Evolutionary conservation across 2,797 vertebrate genomes (phyloP).

Genomic region (Lutjanus campechanus): DNA sequence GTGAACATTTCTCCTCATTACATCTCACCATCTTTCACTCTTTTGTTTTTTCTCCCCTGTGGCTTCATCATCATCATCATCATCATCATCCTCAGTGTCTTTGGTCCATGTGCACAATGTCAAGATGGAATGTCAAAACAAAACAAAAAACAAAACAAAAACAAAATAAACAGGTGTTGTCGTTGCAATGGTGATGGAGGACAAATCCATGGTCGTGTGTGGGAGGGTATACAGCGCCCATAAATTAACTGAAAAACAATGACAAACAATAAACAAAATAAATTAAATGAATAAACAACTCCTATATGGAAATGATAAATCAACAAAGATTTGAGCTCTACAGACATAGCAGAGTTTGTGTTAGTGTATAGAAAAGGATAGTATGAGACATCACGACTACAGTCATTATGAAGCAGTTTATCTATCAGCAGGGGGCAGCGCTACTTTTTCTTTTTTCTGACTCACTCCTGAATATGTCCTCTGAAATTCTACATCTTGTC

Average conservation of each 20-base stretch:
- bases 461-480: not conserved
- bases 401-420: not conserved
- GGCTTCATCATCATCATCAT: slow-evolving; percentile 68
- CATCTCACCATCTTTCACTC: slow-evolving; percentile 70
- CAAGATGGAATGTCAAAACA: slow-evolving; percentile 84
- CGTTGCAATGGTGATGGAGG: slow-evolving; percentile 84
- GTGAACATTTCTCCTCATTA: slow-evolving; percentile 43
- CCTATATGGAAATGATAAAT: slow-evolving; percentile 34
- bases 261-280: slow-evolving; percentile 79
- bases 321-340: not conserved
- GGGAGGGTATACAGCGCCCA: slow-evolving; percentile 76
- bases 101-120: slow-evolving; percentile 88
- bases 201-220: slow-evolving; percentile 84
- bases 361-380: not conserved
- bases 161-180: slow-evolving; percentile 66
- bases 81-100: slow-evolving; percentile 80
- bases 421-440: not conserved
- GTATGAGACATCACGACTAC: not conserved
- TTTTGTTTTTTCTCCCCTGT: slow-evolving; percentile 47
- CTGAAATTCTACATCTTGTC: not conserved
- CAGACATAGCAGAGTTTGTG: not conserved
- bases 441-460: not conserved
- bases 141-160: slow-evolving; percentile 34
- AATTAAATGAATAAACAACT: slow-evolving; percentile 68
- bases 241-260: slow-evolving; percentile 90